Evolutionary conservation across 1,140 invertebrate species (phyloP).

Genomic region (Halyomorpha halys): DNA sequence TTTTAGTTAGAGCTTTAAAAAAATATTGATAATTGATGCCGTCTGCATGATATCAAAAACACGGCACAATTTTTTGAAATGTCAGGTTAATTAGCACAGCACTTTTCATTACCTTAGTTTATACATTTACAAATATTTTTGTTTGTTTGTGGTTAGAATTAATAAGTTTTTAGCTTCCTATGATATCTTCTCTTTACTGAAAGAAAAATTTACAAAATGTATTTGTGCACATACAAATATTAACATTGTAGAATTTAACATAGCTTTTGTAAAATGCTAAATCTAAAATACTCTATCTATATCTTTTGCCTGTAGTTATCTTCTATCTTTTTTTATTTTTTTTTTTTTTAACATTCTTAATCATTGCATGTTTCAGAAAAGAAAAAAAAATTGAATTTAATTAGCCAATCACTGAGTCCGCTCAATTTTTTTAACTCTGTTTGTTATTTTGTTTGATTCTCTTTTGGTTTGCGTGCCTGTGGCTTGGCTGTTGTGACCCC

Average conservation of each 20-base stretch:
- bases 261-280: constrained; percentile 13
- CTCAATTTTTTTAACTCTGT: constrained; percentile 26
- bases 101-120: not conserved
- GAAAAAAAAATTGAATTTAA: constrained; percentile 3
- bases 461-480: constrained; percentile 40
- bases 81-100: constrained; percentile 2
- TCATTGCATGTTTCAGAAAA: not conserved
- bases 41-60: too few relatives aligned
- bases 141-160: not conserved
- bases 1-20: too few relatives aligned
- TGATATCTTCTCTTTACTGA: too few relatives aligned
- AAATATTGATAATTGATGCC: too few relatives aligned
- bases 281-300: not conserved
- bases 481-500: constrained; percentile 42
- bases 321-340: constrained; percentile 10
- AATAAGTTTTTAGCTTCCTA: too few relatives aligned
- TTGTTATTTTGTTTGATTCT: constrained; percentile 36
- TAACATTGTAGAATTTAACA: constrained; percentile 4
- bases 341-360: too few relatives aligned
- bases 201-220: not conserved
- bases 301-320: constrained; percentile 6
- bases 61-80: not conserved
- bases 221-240: constrained; percentile 10
- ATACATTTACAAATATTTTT: not conserved
- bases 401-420: constrained; percentile 12